phyloP scores from a whole-genome alignment of 2,797 vertebrate species.

The Lacerta viridis region DNA sequence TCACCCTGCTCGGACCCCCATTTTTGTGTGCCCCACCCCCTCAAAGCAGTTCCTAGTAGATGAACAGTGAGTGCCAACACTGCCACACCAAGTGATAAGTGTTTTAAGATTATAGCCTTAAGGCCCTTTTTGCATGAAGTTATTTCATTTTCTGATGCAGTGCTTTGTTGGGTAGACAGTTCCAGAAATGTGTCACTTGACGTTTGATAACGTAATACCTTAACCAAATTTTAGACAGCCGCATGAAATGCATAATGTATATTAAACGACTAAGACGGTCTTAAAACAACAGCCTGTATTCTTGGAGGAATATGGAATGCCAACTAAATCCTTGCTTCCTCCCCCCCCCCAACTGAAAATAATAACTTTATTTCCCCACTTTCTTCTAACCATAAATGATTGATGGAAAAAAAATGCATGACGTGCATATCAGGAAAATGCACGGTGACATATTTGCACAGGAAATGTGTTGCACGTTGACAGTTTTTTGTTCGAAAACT shows the following conservation, averaged over 20 bases:
- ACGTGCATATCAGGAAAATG: slow-evolving; percentile 76
- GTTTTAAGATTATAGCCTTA: no score
- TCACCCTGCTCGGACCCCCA: no score
- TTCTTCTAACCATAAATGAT: slow-evolving; percentile 76
- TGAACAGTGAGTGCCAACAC: no score
- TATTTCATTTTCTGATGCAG: neutral
- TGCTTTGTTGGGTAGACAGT: slow-evolving; percentile 44
- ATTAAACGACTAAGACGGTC: slow-evolving; percentile 42
- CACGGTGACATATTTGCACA: slow-evolving; percentile 76
- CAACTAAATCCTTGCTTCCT: slow-evolving; percentile 41
- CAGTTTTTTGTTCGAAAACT: slow-evolving; percentile 79
- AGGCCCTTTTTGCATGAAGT: neutral
- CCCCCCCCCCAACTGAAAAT: slow-evolving; percentile 44
- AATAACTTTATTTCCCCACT: slow-evolving; percentile 40
- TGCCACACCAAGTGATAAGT: no score
- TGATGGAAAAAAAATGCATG: slow-evolving; percentile 74
- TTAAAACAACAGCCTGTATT: slow-evolving; percentile 31
- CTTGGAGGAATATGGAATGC: slow-evolving; percentile 43
- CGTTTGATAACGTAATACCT: slow-evolving; percentile 1
- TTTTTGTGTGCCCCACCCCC: no score
- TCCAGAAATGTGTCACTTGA: slow-evolving; percentile 15
- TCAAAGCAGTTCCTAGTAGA: no score
- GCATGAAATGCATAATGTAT: neutral
- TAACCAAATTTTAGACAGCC: slow-evolving; percentile 54
- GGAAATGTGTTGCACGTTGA: slow-evolving; percentile 72